Percentiles rank a stretch among this genome's conserved stretches.
phyloP scores from a whole-genome alignment of 2,888 invertebrate genomes.

The Uloborus plumipes region DNA sequence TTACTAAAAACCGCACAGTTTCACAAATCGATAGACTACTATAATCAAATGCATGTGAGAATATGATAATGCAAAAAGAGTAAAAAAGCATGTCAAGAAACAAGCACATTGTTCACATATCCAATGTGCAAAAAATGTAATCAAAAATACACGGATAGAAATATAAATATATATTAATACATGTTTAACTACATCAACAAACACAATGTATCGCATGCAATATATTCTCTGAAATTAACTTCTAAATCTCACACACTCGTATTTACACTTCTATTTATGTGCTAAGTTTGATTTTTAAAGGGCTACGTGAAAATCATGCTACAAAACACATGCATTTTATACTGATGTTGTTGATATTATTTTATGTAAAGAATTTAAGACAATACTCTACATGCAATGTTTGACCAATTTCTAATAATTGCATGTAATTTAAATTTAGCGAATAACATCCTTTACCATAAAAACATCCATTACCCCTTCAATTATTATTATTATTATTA shows the following conservation, averaged over 20 bases:
- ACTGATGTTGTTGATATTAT: too few relatives aligned
- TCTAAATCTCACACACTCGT: conserved; percentile 43
- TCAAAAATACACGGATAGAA: conserved; percentile 15
- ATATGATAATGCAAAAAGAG: conserved; percentile 34
- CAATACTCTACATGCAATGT: too few relatives aligned
- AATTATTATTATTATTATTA: too few relatives aligned
- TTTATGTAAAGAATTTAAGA: too few relatives aligned
- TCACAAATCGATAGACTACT: conserved; percentile 33
- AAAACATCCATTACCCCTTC: too few relatives aligned
- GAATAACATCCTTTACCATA: too few relatives aligned
- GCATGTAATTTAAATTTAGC: too few relatives aligned
- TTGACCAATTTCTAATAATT: too few relatives aligned
- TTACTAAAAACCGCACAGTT: conserved; percentile 25
- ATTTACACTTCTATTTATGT: conserved; percentile 41
- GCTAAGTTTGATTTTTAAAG: conserved; percentile 8
- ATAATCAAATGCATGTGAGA: conserved; percentile 32
- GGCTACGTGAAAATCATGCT: conserved; percentile 58
- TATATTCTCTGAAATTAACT: conserved; percentile 2
- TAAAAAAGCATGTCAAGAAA: conserved; percentile 41
- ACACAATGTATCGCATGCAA: conserved; percentile 49
- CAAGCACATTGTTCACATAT: conserved; percentile 47
- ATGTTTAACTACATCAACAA: conserved; percentile 51
- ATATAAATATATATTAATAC: not conserved
- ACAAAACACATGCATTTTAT: conserved; percentile 52
- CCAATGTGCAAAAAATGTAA: conserved; percentile 44